These are phyloP conservation scores for Montipora cactus DNA, from an alignment of 64 coral and sea anemone species.

Conservation along the genomic window DNA sequence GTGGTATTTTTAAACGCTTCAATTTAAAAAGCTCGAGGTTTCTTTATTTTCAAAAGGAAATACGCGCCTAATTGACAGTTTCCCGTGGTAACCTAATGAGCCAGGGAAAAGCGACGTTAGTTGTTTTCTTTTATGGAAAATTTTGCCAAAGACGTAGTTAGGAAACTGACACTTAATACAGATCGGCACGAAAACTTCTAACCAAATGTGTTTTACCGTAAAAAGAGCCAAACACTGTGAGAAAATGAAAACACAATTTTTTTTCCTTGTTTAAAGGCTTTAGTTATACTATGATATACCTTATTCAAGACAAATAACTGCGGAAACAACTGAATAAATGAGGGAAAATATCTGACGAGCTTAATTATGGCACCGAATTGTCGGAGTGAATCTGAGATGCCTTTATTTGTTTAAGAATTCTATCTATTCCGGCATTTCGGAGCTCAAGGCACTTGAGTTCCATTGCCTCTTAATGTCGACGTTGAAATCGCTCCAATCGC, in stretches of 20 bases:
- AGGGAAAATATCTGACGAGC: neutral
- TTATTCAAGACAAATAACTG: conserved; percentile 36
- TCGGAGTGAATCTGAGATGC: conserved; percentile 8
- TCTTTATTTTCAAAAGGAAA: neutral
- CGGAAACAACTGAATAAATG: neutral
- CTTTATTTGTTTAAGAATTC: conserved; percentile 34
- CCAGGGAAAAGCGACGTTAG: neutral
- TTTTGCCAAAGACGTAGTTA: neutral
- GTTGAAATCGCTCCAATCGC: neutral
- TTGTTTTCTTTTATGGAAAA: neutral
- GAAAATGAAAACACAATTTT: neutral
- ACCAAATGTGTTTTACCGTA: neutral
- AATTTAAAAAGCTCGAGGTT: no score
- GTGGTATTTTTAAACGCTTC: no score
- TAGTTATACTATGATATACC: neutral
- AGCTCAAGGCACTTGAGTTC: conserved; percentile 25
- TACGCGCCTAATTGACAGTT: neutral
- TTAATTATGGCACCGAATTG: conserved; percentile 47
- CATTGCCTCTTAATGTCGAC: conserved; percentile 12
- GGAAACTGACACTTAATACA: neutral
- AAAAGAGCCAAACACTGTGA: neutral
- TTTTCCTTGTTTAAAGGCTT: neutral
- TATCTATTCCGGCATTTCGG: conserved; percentile 35
- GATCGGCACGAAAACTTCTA: neutral
- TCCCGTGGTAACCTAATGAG: neutral